Evolutionary conservation across 2,888 invertebrate genomes (phyloP).

Genomic region (Plebejus argus): DNA sequence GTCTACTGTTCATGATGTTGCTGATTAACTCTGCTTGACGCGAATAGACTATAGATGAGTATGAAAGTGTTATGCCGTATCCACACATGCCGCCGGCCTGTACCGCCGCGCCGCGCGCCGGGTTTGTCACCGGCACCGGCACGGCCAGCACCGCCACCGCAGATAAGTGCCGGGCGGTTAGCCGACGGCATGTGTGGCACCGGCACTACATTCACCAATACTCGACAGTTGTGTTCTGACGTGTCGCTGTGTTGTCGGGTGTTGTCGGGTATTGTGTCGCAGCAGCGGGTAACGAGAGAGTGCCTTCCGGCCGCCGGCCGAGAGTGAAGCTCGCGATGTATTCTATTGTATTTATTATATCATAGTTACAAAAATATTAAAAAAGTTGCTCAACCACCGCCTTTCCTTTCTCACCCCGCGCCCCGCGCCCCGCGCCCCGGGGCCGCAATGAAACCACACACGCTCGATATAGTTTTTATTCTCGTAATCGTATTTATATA

Average conservation of each 20-base stretch:
- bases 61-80: too few relatives aligned
- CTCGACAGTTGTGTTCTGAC: background rate
- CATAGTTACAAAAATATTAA: conserved; percentile 73
- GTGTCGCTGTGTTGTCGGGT: background rate
- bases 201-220: background rate
- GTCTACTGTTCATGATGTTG: too few relatives aligned
- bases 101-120: too few relatives aligned
- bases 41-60: too few relatives aligned
- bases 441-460: conserved; percentile 35
- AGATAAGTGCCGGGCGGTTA: too few relatives aligned
- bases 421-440: background rate
- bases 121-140: too few relatives aligned
- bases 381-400: conserved; percentile 71
- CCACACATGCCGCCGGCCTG: too few relatives aligned
- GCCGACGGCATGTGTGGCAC: too few relatives aligned
- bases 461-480: conserved; percentile 78
- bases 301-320: conserved; percentile 67
- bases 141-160: too few relatives aligned
- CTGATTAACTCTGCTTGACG: too few relatives aligned
- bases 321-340: conserved; percentile 74
- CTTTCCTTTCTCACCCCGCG: conserved; percentile 43
- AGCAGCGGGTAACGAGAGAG: conserved; percentile 53
- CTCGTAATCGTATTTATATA: conserved; percentile 67
- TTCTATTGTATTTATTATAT: conserved; percentile 74
- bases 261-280: background rate